Conservation (phyloP, 1,140 invertebrate genomes). For the Aporrectodea caliginosa region DNA sequence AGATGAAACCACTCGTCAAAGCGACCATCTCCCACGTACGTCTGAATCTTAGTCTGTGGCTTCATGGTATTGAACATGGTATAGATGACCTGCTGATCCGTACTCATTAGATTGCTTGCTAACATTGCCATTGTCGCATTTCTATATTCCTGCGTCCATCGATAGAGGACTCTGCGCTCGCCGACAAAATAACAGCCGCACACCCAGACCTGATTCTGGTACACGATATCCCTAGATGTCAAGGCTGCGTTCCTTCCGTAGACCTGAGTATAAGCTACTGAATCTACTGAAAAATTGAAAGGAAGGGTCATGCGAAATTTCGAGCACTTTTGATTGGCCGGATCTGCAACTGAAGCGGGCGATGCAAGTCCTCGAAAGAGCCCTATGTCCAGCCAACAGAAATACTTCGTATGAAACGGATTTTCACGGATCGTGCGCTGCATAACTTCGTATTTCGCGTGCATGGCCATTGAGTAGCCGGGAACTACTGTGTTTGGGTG, state of each 20-base stretch:
- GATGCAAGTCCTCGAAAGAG: constrained; percentile 6
- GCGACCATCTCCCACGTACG: not conserved
- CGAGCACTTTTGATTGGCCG: not conserved
- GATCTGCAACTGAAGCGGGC: not conserved
- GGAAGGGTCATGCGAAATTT: constrained; percentile 39
- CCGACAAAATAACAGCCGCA: constrained; percentile 34
- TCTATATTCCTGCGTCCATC: constrained; percentile 16
- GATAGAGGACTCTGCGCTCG: not conserved
- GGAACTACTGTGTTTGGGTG: constrained; percentile 31
- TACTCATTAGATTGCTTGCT: not conserved
- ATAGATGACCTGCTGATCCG: constrained; percentile 27
- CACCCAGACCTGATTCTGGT: constrained; percentile 39
- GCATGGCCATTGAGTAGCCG: constrained; percentile 42
- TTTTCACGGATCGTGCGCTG: not conserved
- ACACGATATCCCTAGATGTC: constrained; percentile 34
- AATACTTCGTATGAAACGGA: constrained; percentile 12
- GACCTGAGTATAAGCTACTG: constrained; percentile 41
- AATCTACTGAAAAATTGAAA: constrained; percentile 38
- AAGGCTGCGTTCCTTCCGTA: constrained; percentile 34
- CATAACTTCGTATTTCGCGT: constrained; percentile 39
- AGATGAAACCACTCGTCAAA: too few species aligned
- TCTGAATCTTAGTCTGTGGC: not conserved
- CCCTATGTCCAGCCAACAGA: constrained; percentile 29
- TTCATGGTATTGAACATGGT: constrained; percentile 11
- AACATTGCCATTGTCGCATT: not conserved